A percentile compares a stretch with the other conserved stretches of the same genome.
Conservation (phyloP, 1,140 invertebrate species). For the Paramacrobiotus metropolitanus region DNA sequence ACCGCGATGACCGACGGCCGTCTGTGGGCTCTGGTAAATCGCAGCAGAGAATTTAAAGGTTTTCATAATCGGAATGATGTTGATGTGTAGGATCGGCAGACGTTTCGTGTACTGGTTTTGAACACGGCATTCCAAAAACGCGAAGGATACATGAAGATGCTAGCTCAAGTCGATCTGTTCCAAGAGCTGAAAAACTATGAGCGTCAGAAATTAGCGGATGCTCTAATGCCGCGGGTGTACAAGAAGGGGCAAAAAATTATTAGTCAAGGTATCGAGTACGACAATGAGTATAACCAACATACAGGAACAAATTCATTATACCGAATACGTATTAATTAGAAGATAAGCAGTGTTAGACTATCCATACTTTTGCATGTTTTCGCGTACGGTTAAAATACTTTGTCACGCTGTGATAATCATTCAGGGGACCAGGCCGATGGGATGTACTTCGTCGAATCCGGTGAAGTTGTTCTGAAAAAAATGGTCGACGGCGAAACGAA, state of each 20-base stretch:
- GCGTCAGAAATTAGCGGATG: neutral
- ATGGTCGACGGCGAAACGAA: neutral
- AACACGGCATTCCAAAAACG: neutral
- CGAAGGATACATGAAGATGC: neutral
- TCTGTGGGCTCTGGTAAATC: neutral
- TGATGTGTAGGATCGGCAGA: neutral
- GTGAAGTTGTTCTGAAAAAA: neutral
- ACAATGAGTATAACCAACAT: neutral
- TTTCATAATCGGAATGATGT: neutral
- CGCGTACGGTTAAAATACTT: too few relatives aligned
- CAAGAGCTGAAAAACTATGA: neutral
- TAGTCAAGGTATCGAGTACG: neutral
- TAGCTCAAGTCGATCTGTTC: neutral
- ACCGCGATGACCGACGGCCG: neutral
- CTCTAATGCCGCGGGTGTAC: neutral
- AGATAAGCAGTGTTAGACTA: neutral
- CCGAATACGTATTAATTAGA: neutral
- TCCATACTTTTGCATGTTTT: too few relatives aligned
- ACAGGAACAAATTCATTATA: neutral
- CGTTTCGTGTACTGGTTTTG: neutral
- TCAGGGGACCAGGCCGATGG: neutral
- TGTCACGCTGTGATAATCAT: neutral
- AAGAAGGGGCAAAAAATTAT: neutral
- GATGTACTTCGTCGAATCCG: neutral
- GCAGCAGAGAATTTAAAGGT: neutral